Evolutionary conservation across 2,797 vertebrate genomes (phyloP), one percentile per base, ranked within the genome.

Genomic region (Falco rusticolus): DNA sequence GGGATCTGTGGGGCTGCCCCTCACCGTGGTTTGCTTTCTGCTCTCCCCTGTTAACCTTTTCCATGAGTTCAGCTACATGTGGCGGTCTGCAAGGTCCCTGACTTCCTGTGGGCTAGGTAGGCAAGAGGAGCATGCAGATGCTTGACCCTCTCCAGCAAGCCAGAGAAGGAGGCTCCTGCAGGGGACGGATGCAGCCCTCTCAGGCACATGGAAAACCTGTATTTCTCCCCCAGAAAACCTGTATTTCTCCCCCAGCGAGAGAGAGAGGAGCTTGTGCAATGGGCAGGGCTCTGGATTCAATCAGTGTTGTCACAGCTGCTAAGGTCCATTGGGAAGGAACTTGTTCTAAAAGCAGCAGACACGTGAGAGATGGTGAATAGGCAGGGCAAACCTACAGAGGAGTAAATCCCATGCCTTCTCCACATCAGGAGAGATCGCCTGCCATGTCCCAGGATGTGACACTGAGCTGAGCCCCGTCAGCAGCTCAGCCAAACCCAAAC

Each of bases 61-160:
- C 43, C 43, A 45, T 45, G 43, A 45, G 29, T 41, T 80, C 37
- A 54, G 51, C 63, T 37, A 11, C 31, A 4, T 5, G 13, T 5
- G 13, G 24, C 21, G 50, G 34, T 56, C 60, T n/a, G 21, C 9
- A 3, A 47, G 60, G 47, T 33, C 24, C 43, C 21, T 6, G 33
- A 10, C 63, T 53, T 0, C 0, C 69, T 54, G 51, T 12, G 29
- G 77, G 41, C 37, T 21, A 4, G 18, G 11, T 54, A 47, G 60
- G 48, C 34, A 48, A 1, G 4, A 50, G 64, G 41, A 50, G 14
- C 33, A 28, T 39, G 43, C 63, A 39, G 50, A 20, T 3, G 13
- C 37, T 72, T 56, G 45, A 26, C 3, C 13, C 17, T 5, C 14
- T 71, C 50, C 0, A 1, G 47, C 0, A 1, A 68, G 56, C 19